phyloP scores from a whole-genome alignment of 2,797 vertebrate species.

The Orestias chungarensis region DNA sequence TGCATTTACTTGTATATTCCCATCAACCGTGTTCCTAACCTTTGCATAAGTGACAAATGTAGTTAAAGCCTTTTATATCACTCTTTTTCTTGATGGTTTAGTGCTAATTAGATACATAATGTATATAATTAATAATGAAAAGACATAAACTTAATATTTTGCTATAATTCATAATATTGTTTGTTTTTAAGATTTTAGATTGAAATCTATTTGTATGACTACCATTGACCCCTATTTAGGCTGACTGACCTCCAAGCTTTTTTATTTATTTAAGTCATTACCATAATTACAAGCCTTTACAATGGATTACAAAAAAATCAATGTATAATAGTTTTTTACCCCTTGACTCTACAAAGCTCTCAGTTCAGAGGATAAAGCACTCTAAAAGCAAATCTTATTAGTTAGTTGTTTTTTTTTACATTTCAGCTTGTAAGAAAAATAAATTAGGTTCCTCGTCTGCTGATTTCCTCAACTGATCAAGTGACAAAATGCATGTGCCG shows the following conservation, averaged over 20 bases:
- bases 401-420: slow-evolving; percentile 35
- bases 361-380: slow-evolving; percentile 12
- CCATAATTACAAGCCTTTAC: not conserved
- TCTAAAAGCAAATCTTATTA: slow-evolving; percentile 43
- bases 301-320: not conserved
- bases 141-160: not conserved
- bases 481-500: slow-evolving; percentile 36
- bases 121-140: not conserved
- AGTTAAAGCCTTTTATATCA: not conserved
- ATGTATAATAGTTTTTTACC: not conserved
- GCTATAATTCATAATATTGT: not conserved
- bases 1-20: not conserved
- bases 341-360: slow-evolving; percentile 17
- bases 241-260: not conserved
- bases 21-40: not conserved
- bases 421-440: slow-evolving; percentile 43
- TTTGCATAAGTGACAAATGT: not conserved
- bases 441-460: slow-evolving; percentile 29
- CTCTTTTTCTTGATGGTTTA: not conserved
- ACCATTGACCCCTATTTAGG: not conserved
- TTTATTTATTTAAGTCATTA: not conserved
- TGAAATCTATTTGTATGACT: not conserved
- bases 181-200: not conserved
- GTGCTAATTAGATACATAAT: not conserved
- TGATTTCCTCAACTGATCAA: slow-evolving; percentile 49